Percentiles rank a stretch among this genome's conserved stretches.
These are phyloP conservation scores for Syrista parreyssii DNA, from an alignment of 2,888 invertebrate species.

Conservation along the genomic window DNA sequence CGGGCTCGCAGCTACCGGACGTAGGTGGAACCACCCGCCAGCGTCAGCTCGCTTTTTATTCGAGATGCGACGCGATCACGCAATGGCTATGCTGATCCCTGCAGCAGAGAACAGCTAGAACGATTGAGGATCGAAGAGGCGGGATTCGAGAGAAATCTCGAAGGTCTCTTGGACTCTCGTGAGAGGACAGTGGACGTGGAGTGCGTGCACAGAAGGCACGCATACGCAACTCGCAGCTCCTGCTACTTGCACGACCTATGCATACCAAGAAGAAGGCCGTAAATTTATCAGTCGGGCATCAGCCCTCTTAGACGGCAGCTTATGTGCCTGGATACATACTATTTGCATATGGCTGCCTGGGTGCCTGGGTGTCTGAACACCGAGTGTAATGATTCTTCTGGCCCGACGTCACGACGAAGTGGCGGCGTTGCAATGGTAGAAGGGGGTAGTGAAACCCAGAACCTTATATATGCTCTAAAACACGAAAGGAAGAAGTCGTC, in stretches of 20 bases:
- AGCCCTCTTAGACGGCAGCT: slow-evolving; percentile 41
- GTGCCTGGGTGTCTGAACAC: not conserved
- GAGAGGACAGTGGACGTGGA: no score
- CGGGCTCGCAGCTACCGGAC: slow-evolving; percentile 54
- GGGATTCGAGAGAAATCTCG: no score
- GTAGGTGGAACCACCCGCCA: slow-evolving; percentile 60
- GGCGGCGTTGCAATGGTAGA: not conserved
- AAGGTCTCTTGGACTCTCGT: no score
- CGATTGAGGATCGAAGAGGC: no score
- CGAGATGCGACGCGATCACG: not conserved
- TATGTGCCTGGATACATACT: slow-evolving; percentile 27
- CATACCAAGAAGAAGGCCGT: slow-evolving; percentile 45
- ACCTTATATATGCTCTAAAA: not conserved
- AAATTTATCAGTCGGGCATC: slow-evolving; percentile 54
- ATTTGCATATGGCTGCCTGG: no score
- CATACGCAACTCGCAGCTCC: not conserved
- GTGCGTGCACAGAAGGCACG: not conserved
- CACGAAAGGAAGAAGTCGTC: not conserved
- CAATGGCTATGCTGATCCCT: no score
- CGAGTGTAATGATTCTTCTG: not conserved
- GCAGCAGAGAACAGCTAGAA: no score
- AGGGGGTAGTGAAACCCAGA: not conserved
- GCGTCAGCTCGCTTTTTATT: slow-evolving; percentile 43
- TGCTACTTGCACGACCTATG: slow-evolving; percentile 26
- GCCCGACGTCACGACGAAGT: not conserved